phyloP scores from a whole-genome alignment of 2,888 invertebrate genomes.

The Melanophora roralis region DNA sequence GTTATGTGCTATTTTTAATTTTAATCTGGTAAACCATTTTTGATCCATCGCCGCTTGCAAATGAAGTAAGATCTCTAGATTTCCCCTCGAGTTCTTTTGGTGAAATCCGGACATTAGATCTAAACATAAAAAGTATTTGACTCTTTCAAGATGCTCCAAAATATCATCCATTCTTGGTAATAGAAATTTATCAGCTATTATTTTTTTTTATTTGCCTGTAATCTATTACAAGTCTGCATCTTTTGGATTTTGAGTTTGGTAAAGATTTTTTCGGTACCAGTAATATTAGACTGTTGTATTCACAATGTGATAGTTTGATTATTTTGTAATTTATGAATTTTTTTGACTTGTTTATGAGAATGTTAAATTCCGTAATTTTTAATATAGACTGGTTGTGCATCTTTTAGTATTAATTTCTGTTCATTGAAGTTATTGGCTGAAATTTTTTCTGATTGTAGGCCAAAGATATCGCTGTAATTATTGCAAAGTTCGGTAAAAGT shows the following conservation, averaged over 20 bases:
- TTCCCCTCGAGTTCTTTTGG: no score
- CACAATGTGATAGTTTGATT: slow-evolving; percentile 2
- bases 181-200: slow-evolving; percentile 21
- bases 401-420: slow-evolving; percentile 1
- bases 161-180: slow-evolving; percentile 32
- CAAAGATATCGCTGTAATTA: slow-evolving; percentile 52
- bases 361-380: no score
- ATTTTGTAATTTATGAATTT: slow-evolving; percentile 12
- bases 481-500: slow-evolving; percentile 9
- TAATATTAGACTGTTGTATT: slow-evolving; percentile 5
- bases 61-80: no score
- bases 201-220: slow-evolving; percentile 34
- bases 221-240: slow-evolving; percentile 34
- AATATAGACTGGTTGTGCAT: neutral
- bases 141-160: slow-evolving; percentile 23
- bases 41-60: no score
- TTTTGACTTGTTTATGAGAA: slow-evolving; percentile 26
- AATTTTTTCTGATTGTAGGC: slow-evolving; percentile 50
- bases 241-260: neutral
- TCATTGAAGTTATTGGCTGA: slow-evolving; percentile 28
- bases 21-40: no score
- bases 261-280: neutral
- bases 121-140: slow-evolving; percentile 20
- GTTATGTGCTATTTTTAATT: neutral
- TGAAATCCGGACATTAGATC: slow-evolving; percentile 39